These are phyloP conservation scores for Phaethon lepturus DNA, from an alignment of 2,113 vertebrate species.

Conservation along the genomic window DNA sequence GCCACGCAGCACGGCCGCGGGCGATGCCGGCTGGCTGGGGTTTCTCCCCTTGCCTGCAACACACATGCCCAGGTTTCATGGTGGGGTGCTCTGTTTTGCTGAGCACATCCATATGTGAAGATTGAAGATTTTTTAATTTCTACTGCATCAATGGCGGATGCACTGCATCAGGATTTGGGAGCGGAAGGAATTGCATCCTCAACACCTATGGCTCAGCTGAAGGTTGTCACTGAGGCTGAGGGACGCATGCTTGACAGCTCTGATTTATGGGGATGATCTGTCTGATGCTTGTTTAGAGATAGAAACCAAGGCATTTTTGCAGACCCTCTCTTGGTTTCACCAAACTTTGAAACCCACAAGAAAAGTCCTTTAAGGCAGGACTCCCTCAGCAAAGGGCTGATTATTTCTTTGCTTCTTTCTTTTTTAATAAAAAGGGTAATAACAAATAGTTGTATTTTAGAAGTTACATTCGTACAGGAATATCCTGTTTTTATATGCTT, in stretches of 20 bases:
- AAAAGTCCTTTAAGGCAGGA: neutral
- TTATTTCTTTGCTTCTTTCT: neutral
- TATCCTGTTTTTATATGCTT: neutral
- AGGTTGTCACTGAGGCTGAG: neutral
- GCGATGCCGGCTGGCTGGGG: fast-evolving
- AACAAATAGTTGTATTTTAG: neutral
- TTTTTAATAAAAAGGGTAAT: neutral
- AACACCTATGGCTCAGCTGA: neutral
- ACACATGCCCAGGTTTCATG: neutral
- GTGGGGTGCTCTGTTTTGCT: neutral
- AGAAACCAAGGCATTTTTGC: neutral
- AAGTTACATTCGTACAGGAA: neutral
- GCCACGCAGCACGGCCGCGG: fast-evolving
- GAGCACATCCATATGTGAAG: fast-evolving
- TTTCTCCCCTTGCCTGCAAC: neutral
- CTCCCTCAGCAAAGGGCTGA: neutral
- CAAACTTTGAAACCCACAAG: neutral
- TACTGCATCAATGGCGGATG: fast-evolving
- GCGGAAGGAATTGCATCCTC: neutral
- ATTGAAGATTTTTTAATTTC: neutral
- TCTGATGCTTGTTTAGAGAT: neutral
- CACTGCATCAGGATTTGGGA: neutral
- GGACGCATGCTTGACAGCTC: neutral
- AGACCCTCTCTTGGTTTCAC: neutral
- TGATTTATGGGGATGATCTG: neutral